Evolutionary conservation across 1,140 invertebrate species (phyloP), one percentile per base, ranked within the genome.

Genomic region (Dreissena polymorpha): DNA sequence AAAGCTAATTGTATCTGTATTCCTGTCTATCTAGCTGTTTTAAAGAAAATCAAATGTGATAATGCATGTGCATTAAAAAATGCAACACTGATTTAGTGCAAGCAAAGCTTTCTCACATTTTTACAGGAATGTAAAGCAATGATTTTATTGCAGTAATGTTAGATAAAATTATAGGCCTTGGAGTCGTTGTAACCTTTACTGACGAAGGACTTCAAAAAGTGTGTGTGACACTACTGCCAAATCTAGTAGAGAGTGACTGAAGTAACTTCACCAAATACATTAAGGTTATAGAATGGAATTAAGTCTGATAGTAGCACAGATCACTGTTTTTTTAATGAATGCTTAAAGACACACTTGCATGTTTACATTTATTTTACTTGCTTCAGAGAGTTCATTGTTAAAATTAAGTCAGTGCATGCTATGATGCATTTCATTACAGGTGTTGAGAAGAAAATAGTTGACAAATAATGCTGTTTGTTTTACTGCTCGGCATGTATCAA

Each of bases 41-140:
- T 73, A 27, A 73, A 57, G 53, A 73, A 71, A 71, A 51, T 71
- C 27, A 71, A 71, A 21, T 71, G 69, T 71, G 69, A 71, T 71
- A 51, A 18, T 50, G 27, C 53, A 49, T 71, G 69, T 71, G 29
- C 49, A 18, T 71, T 71, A 71, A 49, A 71, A 50, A 49, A 13
- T 29, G 53, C 69, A 71, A 21, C n/a, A 71, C 69, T 51, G 69
- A 50, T 51, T 71, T 71, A 21, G n/a, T 50, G 6, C 27, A 71
- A 50, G 69, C 69, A 71, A 71, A 71, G 25, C 69, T 71, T 50
- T 12, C 5, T 51, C 49, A 71, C 3, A 51, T 71, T 71, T 71
- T 71, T 10, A 71, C 29, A 51, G 69, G 69, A 29, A 71, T 39
- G 16, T 71, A 51, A 71, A 71, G 39, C 10, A 71, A 71, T 71